Conservation (phyloP, 37 sponge, comb jelly and placozoan species). For the Halichondria panicea region DNA sequence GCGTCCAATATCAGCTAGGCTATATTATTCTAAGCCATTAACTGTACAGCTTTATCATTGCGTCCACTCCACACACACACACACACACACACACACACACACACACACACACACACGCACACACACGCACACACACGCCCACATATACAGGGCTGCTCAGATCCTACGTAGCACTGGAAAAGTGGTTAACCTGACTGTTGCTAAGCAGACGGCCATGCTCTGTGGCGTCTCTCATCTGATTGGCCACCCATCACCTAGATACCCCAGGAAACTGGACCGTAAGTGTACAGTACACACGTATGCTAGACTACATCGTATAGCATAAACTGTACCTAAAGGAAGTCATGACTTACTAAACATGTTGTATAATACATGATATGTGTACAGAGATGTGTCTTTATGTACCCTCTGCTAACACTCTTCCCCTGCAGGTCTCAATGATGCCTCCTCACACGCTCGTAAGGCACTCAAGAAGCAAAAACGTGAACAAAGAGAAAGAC, state of each 20-base stretch:
- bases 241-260: constrained; percentile 27
- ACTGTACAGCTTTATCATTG: no score
- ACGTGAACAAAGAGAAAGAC: constrained; percentile 34
- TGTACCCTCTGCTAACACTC: neutral
- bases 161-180: constrained; percentile 45
- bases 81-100: neutral
- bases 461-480: constrained; percentile 33
- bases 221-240: constrained; percentile 41
- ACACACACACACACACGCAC: neutral
- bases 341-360: no score
- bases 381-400: neutral
- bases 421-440: neutral
- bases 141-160: constrained; percentile 43
- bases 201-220: constrained; percentile 57
- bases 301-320: no score
- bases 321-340: no score
- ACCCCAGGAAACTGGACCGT: constrained; percentile 12
- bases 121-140: neutral
- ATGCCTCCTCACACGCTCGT: constrained; percentile 40
- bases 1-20: no score
- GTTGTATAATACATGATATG: no score
- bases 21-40: no score
- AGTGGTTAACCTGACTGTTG: constrained; percentile 44
- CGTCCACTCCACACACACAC: no score
- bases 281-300: neutral